Conservation (phyloP, 1,140 invertebrate species). For the Aphaenogaster rudis region DNA sequence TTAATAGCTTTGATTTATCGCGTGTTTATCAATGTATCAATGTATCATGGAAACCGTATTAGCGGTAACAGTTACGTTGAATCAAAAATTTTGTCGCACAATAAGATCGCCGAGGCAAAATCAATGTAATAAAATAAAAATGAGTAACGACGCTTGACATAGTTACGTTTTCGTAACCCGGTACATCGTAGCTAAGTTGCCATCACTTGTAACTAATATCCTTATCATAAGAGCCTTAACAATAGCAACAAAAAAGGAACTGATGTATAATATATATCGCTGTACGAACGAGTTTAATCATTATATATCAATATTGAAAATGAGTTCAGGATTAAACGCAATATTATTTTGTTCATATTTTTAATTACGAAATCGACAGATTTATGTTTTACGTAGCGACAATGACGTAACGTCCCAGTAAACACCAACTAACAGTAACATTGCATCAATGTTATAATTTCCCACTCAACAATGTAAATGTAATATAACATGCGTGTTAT, state of each 20-base stretch:
- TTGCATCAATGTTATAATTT: too few species aligned
- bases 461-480: too few species aligned
- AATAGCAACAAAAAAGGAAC: slow-evolving; percentile 48
- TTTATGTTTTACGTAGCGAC: background rate
- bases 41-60: background rate
- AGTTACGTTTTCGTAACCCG: slow-evolving; percentile 33
- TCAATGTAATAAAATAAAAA: slow-evolving; percentile 9
- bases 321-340: background rate
- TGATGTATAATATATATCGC: slow-evolving; percentile 50
- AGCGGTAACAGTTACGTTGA: background rate
- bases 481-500: too few species aligned
- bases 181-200: slow-evolving; percentile 36
- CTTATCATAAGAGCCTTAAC: slow-evolving; percentile 51
- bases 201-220: slow-evolving; percentile 36
- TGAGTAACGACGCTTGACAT: background rate
- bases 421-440: too few species aligned
- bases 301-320: slow-evolving; percentile 27
- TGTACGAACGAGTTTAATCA: slow-evolving; percentile 32
- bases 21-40: background rate
- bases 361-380: background rate
- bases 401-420: slow-evolving; percentile 12
- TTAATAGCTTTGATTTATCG: slow-evolving; percentile 15
- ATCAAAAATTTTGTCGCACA: slow-evolving; percentile 1
- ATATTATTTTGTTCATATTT: background rate
- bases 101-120: slow-evolving; percentile 19